Percentiles rank a stretch among this genome's conserved stretches.
Evolutionary conservation across 2,797 vertebrate species (phyloP).

Genomic region (Amblyopsis hoosieri): DNA sequence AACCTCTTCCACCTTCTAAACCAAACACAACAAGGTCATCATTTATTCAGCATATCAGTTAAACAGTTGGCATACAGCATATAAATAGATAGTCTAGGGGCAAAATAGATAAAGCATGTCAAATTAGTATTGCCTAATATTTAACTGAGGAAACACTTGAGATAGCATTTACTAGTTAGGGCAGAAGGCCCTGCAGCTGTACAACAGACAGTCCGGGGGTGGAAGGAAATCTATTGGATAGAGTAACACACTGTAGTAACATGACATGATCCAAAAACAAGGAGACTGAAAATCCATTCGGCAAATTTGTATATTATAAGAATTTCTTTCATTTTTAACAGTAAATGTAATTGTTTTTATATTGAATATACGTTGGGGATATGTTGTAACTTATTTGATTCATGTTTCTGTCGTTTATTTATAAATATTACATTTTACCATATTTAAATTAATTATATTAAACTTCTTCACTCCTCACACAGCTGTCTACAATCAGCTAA

Average conservation of each 20-base stretch:
- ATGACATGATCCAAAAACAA: no score
- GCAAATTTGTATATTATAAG: no score
- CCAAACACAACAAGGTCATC: conserved; percentile 56
- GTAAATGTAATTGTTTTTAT: no score
- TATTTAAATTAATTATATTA: not conserved
- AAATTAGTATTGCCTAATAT: not conserved
- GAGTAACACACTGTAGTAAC: conserved; percentile 14
- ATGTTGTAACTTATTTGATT: no score
- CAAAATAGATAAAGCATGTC: not conserved
- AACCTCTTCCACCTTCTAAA: conserved; percentile 74
- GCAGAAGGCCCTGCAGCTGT: no score
- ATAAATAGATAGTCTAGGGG: conserved; percentile 5
- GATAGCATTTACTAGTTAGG: not conserved
- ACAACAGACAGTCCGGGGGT: conserved; percentile 17
- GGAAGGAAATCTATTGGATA: conserved; percentile 43
- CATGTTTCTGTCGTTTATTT: no score
- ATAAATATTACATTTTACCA: no score
- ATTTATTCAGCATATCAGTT: conserved; percentile 64
- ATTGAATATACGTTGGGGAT: no score
- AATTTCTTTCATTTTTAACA: no score
- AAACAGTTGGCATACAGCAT: conserved; percentile 1
- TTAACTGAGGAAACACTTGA: not conserved
- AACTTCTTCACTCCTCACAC: conserved; percentile 29
- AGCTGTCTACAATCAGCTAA: conserved; percentile 50
- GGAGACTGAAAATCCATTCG: no score